Percentiles rank a stretch among this genome's conserved stretches.
Evolutionary conservation across 2,888 invertebrate genomes (phyloP).

Genomic region (Limenitis camilla): DNA sequence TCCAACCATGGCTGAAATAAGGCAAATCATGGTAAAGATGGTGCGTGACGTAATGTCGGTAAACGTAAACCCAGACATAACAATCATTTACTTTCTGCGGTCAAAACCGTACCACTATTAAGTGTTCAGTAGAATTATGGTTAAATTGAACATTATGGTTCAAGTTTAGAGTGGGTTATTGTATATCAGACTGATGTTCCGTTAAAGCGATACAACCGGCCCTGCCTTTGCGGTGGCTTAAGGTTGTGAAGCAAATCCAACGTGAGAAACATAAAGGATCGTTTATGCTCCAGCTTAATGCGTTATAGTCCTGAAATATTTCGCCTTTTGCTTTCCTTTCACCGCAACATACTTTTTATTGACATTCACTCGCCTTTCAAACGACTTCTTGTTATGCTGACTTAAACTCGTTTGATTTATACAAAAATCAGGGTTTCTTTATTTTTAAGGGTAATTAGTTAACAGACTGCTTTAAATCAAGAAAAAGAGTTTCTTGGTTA

Average conservation of each 20-base stretch:
- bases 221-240: slow-evolving; percentile 40
- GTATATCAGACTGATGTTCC: slow-evolving; percentile 22
- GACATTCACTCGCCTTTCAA: slow-evolving; percentile 7
- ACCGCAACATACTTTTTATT: slow-evolving; percentile 4
- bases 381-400: too few species aligned
- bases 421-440: too few species aligned
- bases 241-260: slow-evolving; percentile 36
- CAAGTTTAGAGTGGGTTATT: slow-evolving; percentile 25
- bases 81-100: slow-evolving; percentile 13
- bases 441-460: too few species aligned
- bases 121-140: background rate
- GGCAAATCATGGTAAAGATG: slow-evolving; percentile 4
- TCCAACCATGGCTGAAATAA: slow-evolving; percentile 4
- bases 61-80: slow-evolving; percentile 8
- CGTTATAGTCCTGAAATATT: slow-evolving; percentile 11
- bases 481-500: too few species aligned
- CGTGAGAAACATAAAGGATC: slow-evolving; percentile 20
- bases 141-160: slow-evolving; percentile 15
- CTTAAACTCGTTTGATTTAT: background rate
- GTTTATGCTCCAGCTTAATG: slow-evolving; percentile 12
- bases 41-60: slow-evolving; percentile 5
- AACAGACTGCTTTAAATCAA: too few species aligned
- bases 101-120: background rate
- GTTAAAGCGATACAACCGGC: slow-evolving; percentile 46
- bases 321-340: slow-evolving; percentile 9